A percentile compares a stretch with the other conserved stretches of the same genome.
Evolutionary conservation across 2,113 vertebrate species (phyloP).

Genomic region (Prietella phreatophila): DNA sequence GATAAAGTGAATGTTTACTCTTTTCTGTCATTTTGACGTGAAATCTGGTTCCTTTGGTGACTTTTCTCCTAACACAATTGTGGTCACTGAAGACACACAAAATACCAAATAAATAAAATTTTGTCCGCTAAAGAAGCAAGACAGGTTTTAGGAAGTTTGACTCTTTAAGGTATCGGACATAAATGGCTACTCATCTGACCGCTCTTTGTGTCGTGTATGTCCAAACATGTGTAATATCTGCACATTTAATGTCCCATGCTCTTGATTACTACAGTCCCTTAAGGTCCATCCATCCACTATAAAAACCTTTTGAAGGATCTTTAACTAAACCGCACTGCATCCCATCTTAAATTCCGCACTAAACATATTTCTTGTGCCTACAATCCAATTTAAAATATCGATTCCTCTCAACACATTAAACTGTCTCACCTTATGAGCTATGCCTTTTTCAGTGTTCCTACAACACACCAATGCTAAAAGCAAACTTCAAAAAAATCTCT

Average conservation of each 20-base stretch:
- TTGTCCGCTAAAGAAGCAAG: neutral
- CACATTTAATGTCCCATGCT: neutral
- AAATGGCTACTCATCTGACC: neutral
- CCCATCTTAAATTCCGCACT: neutral
- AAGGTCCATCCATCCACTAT: neutral
- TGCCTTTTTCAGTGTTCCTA: constrained; percentile 11
- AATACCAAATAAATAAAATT: neutral
- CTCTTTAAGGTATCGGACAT: neutral
- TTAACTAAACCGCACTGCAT: neutral
- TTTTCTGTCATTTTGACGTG: neutral
- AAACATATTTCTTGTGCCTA: neutral
- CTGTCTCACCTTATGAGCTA: neutral
- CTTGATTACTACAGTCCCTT: neutral
- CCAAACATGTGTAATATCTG: neutral
- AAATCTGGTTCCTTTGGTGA: neutral
- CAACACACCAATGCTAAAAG: neutral
- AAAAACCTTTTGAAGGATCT: neutral
- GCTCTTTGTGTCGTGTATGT: neutral
- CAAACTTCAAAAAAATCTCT: neutral
- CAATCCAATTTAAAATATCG: neutral
- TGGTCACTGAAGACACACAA: neutral
- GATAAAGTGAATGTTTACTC: neutral
- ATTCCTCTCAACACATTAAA: neutral
- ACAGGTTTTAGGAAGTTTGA: neutral
- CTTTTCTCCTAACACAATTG: neutral